Evolutionary conservation across 2,888 invertebrate genomes (phyloP).

Genomic region (Clostera curtula): DNA sequence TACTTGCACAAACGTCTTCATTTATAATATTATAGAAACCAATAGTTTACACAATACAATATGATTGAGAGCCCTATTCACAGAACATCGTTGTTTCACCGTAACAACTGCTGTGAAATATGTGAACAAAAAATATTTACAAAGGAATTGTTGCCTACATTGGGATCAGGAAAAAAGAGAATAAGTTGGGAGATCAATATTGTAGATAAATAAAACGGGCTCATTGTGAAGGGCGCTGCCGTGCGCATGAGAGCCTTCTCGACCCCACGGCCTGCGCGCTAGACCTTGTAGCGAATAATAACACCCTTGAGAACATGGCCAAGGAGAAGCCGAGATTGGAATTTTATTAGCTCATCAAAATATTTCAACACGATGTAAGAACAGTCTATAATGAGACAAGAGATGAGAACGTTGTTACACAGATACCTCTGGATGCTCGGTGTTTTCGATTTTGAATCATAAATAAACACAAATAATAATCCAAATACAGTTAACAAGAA

Average conservation of each 20-base stretch:
- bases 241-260: slow-evolving; percentile 22
- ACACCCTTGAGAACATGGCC: background rate
- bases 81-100: slow-evolving; percentile 43
- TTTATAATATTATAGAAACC: slow-evolving; percentile 17
- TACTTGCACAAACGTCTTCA: slow-evolving; percentile 33
- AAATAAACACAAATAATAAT: too few relatives aligned
- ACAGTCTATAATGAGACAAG: too few relatives aligned
- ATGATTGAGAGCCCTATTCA: slow-evolving; percentile 54
- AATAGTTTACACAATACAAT: slow-evolving; percentile 35
- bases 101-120: slow-evolving; percentile 51
- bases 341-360: too few relatives aligned
- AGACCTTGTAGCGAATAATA: background rate
- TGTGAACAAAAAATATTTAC: slow-evolving; percentile 61
- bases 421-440: too few relatives aligned
- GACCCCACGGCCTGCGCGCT: slow-evolving; percentile 13
- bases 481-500: too few relatives aligned
- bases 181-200: slow-evolving; percentile 55
- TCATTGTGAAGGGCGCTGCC: slow-evolving; percentile 45
- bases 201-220: slow-evolving; percentile 55
- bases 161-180: slow-evolving; percentile 41
- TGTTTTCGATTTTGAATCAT: too few relatives aligned
- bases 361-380: too few relatives aligned
- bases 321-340: too few relatives aligned
- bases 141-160: slow-evolving; percentile 54
- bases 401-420: too few relatives aligned